Evolutionary conservation across 2,888 invertebrate species (phyloP).

Genomic region (Sepiola atlantica): DNA sequence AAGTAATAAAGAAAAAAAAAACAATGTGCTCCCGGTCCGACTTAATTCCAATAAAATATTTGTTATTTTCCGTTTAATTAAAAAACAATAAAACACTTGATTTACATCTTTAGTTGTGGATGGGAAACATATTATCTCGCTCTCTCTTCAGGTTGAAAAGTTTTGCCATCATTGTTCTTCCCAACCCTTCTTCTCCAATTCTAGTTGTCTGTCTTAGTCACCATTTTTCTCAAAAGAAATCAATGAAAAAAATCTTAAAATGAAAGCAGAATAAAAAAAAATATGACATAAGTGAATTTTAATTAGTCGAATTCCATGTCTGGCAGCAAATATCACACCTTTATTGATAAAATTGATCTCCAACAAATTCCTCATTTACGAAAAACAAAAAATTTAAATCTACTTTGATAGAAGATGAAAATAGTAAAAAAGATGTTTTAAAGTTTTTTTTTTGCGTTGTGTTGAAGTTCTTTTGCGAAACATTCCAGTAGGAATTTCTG

Average conservation of each 20-base stretch:
- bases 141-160: not conserved
- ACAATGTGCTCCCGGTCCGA: not conserved
- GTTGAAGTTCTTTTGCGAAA: not conserved
- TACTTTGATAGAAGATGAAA: not conserved
- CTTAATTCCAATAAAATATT: not conserved
- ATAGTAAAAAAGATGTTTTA: not conserved
- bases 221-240: too few species aligned
- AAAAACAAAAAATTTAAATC: not conserved
- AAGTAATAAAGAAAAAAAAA: not conserved
- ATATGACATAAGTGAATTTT: not conserved
- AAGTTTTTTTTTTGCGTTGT: constrained; percentile 10
- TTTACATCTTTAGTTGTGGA: not conserved
- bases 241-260: too few species aligned
- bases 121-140: constrained; percentile 6
- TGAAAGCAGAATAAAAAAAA: too few species aligned
- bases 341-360: constrained; percentile 22
- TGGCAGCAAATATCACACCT: constrained; percentile 8
- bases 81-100: constrained; percentile 4
- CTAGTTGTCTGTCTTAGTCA: too few species aligned
- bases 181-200: too few species aligned
- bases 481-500: not conserved
- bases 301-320: constrained; percentile 13
- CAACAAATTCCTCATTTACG: not conserved
- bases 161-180: too few species aligned
- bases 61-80: not conserved